Conservation (phyloP, 2,888 invertebrate genomes). For the Cephus nigrinus region DNA sequence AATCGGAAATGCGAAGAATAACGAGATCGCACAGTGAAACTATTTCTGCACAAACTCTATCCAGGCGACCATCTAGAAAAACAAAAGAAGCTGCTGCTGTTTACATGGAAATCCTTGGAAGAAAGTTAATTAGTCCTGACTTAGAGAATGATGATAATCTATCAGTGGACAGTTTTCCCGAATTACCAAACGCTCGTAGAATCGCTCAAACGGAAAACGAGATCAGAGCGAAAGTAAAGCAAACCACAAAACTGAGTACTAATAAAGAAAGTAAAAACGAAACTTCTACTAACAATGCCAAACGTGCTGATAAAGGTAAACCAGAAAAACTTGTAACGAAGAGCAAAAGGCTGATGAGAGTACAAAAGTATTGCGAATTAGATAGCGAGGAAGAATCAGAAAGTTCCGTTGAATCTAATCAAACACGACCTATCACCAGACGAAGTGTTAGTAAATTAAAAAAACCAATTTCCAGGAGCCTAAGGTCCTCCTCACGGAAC, state of each 20-base stretch:
- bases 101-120: slow-evolving; percentile 79
- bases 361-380: slow-evolving; percentile 54
- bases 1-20: slow-evolving; percentile 57
- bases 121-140: slow-evolving; percentile 75
- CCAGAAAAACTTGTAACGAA: slow-evolving; percentile 35
- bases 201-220: slow-evolving; percentile 73
- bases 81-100: slow-evolving; percentile 82
- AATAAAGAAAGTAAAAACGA: slow-evolving; percentile 46
- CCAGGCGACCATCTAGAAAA: slow-evolving; percentile 73
- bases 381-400: slow-evolving; percentile 58
- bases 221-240: slow-evolving; percentile 68
- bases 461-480: slow-evolving; percentile 44
- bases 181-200: slow-evolving; percentile 74
- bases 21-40: slow-evolving; percentile 54
- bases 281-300: slow-evolving; percentile 34
- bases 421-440: slow-evolving; percentile 47
- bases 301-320: slow-evolving; percentile 30
- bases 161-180: slow-evolving; percentile 76
- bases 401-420: slow-evolving; percentile 49
- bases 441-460: slow-evolving; percentile 40
- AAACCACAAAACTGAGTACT: slow-evolving; percentile 17
- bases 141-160: slow-evolving; percentile 73
- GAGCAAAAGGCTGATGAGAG: slow-evolving; percentile 47
- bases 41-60: slow-evolving; percentile 27
- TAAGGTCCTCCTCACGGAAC: slow-evolving; percentile 51